These are phyloP conservation scores for Pogonocherus hispidulus DNA, from an alignment of 2,888 invertebrate species.

Conservation along the genomic window DNA sequence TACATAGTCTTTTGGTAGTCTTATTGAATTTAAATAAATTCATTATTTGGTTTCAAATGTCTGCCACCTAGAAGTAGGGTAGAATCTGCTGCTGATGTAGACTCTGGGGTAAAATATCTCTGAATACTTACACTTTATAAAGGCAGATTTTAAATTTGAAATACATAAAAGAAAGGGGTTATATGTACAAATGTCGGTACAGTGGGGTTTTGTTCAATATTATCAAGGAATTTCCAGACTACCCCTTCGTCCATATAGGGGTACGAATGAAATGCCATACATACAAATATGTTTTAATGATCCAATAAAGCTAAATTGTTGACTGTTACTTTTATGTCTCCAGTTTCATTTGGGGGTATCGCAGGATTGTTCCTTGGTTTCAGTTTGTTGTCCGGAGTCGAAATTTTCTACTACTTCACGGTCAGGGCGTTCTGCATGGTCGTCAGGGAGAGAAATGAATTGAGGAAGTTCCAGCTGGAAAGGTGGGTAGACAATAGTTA, in stretches of 20 bases:
- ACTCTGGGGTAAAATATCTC: too few species aligned
- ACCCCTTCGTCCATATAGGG: background rate
- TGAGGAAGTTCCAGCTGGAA: constrained; percentile 70
- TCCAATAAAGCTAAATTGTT: constrained; percentile 2
- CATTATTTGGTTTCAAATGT: too few species aligned
- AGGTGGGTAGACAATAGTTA: constrained; percentile 30
- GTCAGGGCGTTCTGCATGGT: constrained; percentile 78
- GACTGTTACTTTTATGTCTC: constrained; percentile 45
- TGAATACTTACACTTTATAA: too few species aligned
- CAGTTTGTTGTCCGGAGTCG: constrained; percentile 82
- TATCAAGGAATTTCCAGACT: too few species aligned
- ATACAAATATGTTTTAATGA: background rate
- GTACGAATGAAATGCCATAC: background rate
- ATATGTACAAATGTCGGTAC: too few species aligned
- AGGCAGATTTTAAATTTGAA: too few species aligned
- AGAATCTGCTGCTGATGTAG: too few species aligned
- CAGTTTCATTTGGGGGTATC: constrained; percentile 78
- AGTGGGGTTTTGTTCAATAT: too few species aligned
- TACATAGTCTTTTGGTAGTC: too few species aligned
- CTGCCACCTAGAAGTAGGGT: too few species aligned
- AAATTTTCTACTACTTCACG: constrained; percentile 83
- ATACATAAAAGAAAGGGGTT: too few species aligned
- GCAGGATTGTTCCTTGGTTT: constrained; percentile 81
- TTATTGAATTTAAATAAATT: too few species aligned
- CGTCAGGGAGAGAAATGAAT: constrained; percentile 69